Conservation (phyloP, 1,140 invertebrate genomes). For the Cardiocondyla obscurior region DNA sequence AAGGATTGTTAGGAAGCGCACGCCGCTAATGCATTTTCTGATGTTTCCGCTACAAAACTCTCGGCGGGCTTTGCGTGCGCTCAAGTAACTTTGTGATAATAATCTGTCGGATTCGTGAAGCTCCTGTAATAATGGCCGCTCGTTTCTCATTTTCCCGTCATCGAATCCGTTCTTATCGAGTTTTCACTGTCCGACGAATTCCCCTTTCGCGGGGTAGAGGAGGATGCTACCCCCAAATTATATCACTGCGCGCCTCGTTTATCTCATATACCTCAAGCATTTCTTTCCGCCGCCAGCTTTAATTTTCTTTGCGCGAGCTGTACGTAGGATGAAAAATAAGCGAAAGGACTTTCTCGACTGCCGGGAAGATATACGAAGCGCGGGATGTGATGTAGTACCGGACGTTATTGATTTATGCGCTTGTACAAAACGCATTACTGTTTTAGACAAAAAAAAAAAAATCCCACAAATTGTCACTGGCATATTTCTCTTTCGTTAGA, state of each 20-base stretch:
- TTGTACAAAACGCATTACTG: not conserved
- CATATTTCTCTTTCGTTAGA: not conserved
- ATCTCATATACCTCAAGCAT: slow-evolving; percentile 25
- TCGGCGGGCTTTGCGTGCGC: slow-evolving; percentile 11
- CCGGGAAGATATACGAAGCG: slow-evolving; percentile 35
- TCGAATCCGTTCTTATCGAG: not conserved
- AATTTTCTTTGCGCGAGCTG: slow-evolving; percentile 36
- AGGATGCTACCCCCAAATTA: slow-evolving; percentile 10
- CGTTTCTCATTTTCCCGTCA: slow-evolving; percentile 45
- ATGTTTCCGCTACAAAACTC: slow-evolving; percentile 19
- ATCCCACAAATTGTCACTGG: not conserved
- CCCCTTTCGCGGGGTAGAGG: not conserved
- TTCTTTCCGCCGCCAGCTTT: slow-evolving; percentile 29
- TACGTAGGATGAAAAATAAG: slow-evolving; percentile 28
- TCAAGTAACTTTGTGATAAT: slow-evolving; percentile 47
- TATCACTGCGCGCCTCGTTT: slow-evolving; percentile 48
- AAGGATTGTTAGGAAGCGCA: slow-evolving; percentile 16
- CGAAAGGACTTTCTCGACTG: not conserved
- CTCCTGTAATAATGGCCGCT: slow-evolving; percentile 20
- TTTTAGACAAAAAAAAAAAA: not conserved
- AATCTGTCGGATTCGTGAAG: slow-evolving; percentile 35
- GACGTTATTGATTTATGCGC: slow-evolving; percentile 24
- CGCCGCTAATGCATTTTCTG: slow-evolving; percentile 45
- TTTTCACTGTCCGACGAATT: slow-evolving; percentile 23
- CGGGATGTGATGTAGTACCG: not conserved